Conservation (phyloP, 2,113 vertebrate genomes). For the Gyps fulvus region DNA sequence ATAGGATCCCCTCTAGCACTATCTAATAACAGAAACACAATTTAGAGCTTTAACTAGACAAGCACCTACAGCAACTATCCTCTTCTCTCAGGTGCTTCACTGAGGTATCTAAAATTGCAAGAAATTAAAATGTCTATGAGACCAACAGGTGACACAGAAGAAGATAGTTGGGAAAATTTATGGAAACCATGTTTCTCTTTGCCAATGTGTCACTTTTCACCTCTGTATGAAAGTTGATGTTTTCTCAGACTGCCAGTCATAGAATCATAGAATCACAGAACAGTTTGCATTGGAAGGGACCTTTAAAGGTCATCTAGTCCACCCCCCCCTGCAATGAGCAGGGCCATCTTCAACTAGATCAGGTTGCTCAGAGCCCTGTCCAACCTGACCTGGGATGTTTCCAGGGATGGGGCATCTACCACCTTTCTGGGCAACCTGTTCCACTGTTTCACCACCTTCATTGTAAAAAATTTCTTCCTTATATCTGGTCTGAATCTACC, state of each 20-base stretch:
- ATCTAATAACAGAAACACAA: not conserved
- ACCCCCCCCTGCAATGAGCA: rapidly evolving
- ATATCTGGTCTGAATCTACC: not conserved
- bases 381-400: not conserved
- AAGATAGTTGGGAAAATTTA: rapidly evolving
- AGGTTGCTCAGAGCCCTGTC: rapidly evolving
- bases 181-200: not conserved
- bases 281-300: not conserved
- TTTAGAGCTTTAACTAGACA: not conserved
- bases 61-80: rapidly evolving
- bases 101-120: rapidly evolving
- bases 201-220: not conserved
- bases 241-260: not conserved
- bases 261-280: not conserved
- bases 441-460: not conserved
- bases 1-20: not conserved
- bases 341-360: not conserved
- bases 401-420: rapidly evolving
- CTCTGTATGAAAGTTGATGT: not conserved
- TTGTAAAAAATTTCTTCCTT: not conserved
- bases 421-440: not conserved
- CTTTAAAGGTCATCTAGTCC: not conserved
- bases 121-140: not conserved
- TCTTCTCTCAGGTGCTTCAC: not conserved
- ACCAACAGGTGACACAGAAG: not conserved